phyloP scores from a whole-genome alignment of 2,888 invertebrate species.

The Drymonia ruficornis region DNA sequence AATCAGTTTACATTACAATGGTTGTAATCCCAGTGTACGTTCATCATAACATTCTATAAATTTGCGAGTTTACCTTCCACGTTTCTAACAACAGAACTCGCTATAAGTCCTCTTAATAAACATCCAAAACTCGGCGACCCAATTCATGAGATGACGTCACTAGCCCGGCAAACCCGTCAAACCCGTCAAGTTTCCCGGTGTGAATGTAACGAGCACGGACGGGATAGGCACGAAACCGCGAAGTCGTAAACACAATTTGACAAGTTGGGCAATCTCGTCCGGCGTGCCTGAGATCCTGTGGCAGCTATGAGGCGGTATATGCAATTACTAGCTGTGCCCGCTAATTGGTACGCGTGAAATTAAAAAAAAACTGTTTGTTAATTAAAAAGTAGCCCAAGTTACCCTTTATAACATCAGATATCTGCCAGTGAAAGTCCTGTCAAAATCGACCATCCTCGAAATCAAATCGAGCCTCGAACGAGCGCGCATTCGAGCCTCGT shows the following conservation, averaged over 20 bases:
- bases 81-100: not conserved
- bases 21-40: no score
- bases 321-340: not conserved
- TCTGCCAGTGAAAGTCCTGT: no score
- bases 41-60: no score
- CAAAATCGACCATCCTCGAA: no score
- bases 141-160: conserved; percentile 15
- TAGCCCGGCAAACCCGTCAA: conserved; percentile 12
- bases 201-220: conserved; percentile 22
- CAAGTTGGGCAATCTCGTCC: conserved; percentile 44
- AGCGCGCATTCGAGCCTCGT: no score
- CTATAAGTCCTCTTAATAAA: conserved; percentile 16
- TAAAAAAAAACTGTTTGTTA: no score
- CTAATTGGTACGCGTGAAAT: no score
- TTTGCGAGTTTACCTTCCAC: not conserved
- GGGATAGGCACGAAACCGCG: conserved; percentile 20
- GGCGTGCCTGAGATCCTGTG: conserved; percentile 1
- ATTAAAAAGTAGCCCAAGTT: no score
- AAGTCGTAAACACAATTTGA: conserved; percentile 41
- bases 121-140: not conserved
- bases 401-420: no score
- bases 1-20: no score
- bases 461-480: no score
- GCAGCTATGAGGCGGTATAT: conserved; percentile 11
- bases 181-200: conserved; percentile 12